Conservation (phyloP, 2,797 vertebrate genomes). For the Gouania willdenowi region DNA sequence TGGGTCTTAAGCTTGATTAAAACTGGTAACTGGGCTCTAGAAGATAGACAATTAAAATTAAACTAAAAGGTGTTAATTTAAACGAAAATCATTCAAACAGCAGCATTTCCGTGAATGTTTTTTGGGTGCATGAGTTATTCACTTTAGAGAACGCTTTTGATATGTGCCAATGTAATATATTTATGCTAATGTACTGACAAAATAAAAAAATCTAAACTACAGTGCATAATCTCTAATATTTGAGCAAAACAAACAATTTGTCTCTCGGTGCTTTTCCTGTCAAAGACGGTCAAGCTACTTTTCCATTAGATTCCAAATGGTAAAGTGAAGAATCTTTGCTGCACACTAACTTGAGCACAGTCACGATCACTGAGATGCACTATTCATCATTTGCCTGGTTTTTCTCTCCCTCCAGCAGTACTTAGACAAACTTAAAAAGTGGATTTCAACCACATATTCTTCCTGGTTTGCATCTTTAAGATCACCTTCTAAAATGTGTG, state of each 20-base stretch:
- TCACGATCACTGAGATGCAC: conserved; percentile 15
- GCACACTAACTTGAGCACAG: conserved; percentile 28
- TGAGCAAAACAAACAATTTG: conserved; percentile 21
- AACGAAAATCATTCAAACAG: too few species aligned
- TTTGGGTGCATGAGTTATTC: too few species aligned
- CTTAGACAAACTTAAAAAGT: not conserved
- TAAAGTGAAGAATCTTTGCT: conserved; percentile 40
- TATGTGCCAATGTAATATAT: not conserved
- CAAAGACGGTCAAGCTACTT: conserved; percentile 22
- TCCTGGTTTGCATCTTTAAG: conserved; percentile 12
- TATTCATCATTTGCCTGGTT: conserved; percentile 35
- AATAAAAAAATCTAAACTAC: conserved; percentile 19
- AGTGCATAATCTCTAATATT: conserved; percentile 16
- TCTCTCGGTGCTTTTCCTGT: conserved; percentile 23
- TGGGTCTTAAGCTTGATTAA: too few species aligned
- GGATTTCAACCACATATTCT: conserved; percentile 8
- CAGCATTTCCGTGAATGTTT: not conserved
- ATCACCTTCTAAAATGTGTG: conserved; percentile 1
- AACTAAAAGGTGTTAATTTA: too few species aligned
- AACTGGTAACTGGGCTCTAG: too few species aligned
- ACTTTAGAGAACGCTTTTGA: too few species aligned
- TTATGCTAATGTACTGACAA: conserved; percentile 25
- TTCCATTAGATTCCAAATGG: conserved; percentile 37
- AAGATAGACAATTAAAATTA: too few species aligned
- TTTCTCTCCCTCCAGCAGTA: conserved; percentile 19